Conservation (phyloP, 2,797 vertebrate species). For the Chromis chromis region DNA sequence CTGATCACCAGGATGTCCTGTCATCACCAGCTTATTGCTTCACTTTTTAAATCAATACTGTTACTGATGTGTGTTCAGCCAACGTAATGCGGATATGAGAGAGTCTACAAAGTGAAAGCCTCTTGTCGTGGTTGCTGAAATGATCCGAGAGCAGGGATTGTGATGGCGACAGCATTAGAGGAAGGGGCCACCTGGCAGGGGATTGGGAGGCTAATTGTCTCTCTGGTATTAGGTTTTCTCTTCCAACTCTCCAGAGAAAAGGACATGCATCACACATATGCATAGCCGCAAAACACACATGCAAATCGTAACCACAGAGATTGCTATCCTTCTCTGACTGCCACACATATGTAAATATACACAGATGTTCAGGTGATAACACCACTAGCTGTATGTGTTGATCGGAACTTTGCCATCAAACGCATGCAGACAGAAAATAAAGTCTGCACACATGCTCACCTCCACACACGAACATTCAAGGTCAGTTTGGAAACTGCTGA, state of each 20-base stretch:
- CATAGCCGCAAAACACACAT: slow-evolving; percentile 4
- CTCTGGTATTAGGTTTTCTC: slow-evolving; percentile 44
- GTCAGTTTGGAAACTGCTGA: slow-evolving; percentile 29
- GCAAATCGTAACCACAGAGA: slow-evolving; percentile 28
- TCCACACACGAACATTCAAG: slow-evolving; percentile 19
- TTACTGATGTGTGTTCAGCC: slow-evolving; percentile 10
- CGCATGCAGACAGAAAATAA: not conserved
- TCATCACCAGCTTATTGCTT: slow-evolving; percentile 23
- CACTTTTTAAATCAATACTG: not conserved
- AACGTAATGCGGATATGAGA: not conserved
- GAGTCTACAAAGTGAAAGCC: slow-evolving; percentile 15
- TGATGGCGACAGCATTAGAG: slow-evolving; percentile 41
- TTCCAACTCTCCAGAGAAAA: slow-evolving; percentile 39
- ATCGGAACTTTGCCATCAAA: slow-evolving; percentile 4
- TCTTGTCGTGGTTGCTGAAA: slow-evolving; percentile 10
- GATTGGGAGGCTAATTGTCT: slow-evolving; percentile 61
- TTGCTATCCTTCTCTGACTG: slow-evolving; percentile 7
- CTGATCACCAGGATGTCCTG: not conserved
- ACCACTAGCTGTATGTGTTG: not conserved
- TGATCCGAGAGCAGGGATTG: slow-evolving; percentile 44
- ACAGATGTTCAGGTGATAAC: slow-evolving; percentile 17
- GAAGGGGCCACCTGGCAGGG: slow-evolving; percentile 52
- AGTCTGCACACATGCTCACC: not conserved
- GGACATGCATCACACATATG: not conserved
- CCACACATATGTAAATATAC: slow-evolving; percentile 26